Evolutionary conservation across 2,888 invertebrate genomes (phyloP), one percentile per base, ranked within the genome.

Genomic region (Stramonita haemastoma): DNA sequence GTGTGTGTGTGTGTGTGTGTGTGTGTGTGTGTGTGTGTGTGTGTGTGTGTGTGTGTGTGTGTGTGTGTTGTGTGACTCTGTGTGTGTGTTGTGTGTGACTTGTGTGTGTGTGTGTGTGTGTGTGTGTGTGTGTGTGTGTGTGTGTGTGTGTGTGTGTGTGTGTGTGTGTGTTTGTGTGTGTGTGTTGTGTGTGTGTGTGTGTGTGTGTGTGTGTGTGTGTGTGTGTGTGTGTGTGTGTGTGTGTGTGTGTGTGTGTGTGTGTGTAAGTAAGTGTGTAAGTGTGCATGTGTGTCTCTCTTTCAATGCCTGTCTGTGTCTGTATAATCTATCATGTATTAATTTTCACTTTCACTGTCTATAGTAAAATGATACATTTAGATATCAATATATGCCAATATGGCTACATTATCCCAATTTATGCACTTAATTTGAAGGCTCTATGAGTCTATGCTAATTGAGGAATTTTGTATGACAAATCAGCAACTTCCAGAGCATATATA

Each of bases 1-100:
- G 73, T 73, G 73, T 73, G 73, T 73, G 73, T 73, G 73, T 73
- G 73, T 73, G 73, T 73, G 73, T 73, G 73, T 73, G 73, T 73
- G 73, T 73, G 73, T 73, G 73, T 73, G 73, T 73, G 73, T 73
- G 73, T 73, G 73, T 73, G 73, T 73, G 73, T 73, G 73, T 73
- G 73, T 73, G 73, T 73, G 73, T 73, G 73, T 73, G 73, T n/a
- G n/a, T 73, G 73, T 73, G 73, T 73, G n/a, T n/a, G 73, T 29
- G 22, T 73, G 22, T n/a, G 29, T 73, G 5, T 70, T 5, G 29
- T 73, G 11, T 73, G 73, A 11, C 8, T 17, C n/a, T n/a, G 73
- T n/a, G n/a, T 73, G 83, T 46, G 83, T 83, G 36, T 46, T 73
- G 22, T 5, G 29, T 73, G 11, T 73, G 73, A 11, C 8, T 17